Evolutionary conservation across 2,113 vertebrate species (phyloP), one percentile per base, ranked within the genome.

Genomic region (Nipponia nippon): DNA sequence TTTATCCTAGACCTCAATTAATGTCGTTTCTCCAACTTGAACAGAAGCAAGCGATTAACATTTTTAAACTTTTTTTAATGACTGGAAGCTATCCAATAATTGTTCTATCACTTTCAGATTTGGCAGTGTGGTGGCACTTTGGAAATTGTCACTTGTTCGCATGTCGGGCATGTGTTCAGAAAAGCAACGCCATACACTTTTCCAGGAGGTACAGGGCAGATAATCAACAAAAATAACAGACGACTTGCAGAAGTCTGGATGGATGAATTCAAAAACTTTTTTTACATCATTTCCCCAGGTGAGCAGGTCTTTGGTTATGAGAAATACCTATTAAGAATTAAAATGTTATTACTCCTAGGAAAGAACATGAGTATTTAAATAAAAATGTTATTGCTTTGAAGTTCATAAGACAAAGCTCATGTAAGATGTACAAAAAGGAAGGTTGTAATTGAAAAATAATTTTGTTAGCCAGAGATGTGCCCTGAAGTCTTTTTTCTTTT

Each of bases 231-330:
- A 98, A 99, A 99, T 93, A 99, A 99, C 98, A 98, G 99, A 7
- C 98, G 99, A 26, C 99, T 99, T 75, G 99, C 99, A 83, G 99
- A 99, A 98, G 99, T 99, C 72, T 99, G 99, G 99, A 99, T 99
- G 99, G 99, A 99, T 89, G 99, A 99, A 95, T 99, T 99, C 97
- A 99, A 99, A 98, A 99, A 99, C 96, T 99, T 99, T 95, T 99
- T 99, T 98, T 99, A 99, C 90, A 99, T 99, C 92, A 99, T 99
- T 98, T 99, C 99, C 91, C 99, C 99, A 95, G 99, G 99, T 99
- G 90, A 99, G 98, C 92, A 70, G 50, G 20, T 71, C 12, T 71
- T 95, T 95, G 58, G 10, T 91, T 91, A 52, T 63, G 49, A 92
- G 85, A 95, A 90, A 73, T 80, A 47, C 32, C 61, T 65, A 27